Percentiles rank a stretch among this genome's conserved stretches.
Conservation (phyloP, 2,888 invertebrate species). For the Hypsopygia costalis region DNA sequence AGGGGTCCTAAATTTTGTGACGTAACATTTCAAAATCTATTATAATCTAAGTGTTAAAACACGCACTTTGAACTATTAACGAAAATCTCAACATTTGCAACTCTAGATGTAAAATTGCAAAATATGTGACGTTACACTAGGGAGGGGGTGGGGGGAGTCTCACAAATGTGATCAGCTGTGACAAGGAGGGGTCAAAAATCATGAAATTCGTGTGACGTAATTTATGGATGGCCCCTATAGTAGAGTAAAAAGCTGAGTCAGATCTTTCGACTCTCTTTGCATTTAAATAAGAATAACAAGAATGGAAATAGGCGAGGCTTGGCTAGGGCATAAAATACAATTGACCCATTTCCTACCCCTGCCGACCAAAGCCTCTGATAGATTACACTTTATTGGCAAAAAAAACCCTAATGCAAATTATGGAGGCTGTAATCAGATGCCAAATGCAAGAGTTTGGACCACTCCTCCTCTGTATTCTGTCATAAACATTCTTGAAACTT, state of each 20-base stretch:
- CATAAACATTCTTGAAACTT: constrained; percentile 1
- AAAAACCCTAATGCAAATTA: constrained; percentile 6
- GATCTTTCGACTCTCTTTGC: not conserved
- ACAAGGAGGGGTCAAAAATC: too few species aligned
- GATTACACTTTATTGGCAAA: constrained; percentile 7
- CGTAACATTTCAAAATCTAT: too few species aligned
- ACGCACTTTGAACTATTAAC: too few species aligned
- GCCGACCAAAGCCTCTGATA: constrained; percentile 2
- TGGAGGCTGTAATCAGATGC: constrained; percentile 7
- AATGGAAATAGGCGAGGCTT: not conserved
- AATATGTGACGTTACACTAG: too few species aligned
- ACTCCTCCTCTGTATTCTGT: not conserved
- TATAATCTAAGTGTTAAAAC: too few species aligned
- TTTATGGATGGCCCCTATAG: too few species aligned
- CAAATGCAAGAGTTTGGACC: constrained; percentile 4
- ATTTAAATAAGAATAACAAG: constrained; percentile 2
- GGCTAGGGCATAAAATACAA: constrained; percentile 7
- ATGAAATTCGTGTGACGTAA: too few species aligned
- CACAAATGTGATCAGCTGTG: too few species aligned
- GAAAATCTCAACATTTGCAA: too few species aligned
- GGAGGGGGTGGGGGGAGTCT: too few species aligned
- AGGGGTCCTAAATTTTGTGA: too few species aligned
- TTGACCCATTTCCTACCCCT: constrained; percentile 2
- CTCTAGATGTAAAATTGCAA: too few species aligned
- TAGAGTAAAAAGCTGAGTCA: not conserved